These are phyloP conservation scores for Meloidogyne exigua DNA, from an alignment of 1,140 invertebrate genomes.

Conservation along the genomic window DNA sequence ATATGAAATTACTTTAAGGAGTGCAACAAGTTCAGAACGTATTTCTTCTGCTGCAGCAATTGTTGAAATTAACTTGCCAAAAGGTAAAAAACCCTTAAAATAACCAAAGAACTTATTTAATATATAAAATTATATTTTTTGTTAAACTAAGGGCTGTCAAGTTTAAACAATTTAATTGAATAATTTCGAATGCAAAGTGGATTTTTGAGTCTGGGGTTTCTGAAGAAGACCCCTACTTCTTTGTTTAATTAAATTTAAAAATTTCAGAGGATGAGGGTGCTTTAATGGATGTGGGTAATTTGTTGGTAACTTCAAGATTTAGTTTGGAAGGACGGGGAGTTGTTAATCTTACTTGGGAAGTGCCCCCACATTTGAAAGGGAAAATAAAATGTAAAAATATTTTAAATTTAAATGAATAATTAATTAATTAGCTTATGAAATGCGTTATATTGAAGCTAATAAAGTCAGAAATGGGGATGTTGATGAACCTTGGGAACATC, in stretches of 20 bases:
- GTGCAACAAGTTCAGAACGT: conserved; percentile 41
- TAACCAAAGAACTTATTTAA: no score
- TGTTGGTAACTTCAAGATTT: conserved; percentile 58
- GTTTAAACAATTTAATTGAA: no score
- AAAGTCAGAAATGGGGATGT: not conserved
- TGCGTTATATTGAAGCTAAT: conserved; percentile 16
- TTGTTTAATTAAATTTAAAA: no score
- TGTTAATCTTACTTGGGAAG: conserved; percentile 63
- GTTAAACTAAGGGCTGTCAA: no score
- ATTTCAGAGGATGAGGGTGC: conserved; percentile 46
- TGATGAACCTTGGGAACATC: conserved; percentile 43
- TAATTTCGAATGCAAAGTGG: no score
- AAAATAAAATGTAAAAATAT: conserved; percentile 47
- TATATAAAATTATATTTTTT: no score
- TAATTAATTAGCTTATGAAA: conserved; percentile 41
- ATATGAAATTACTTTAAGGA: conserved; percentile 62
- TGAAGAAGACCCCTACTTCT: no score
- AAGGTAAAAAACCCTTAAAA: conserved; percentile 40
- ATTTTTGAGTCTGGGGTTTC: no score
- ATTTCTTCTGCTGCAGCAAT: conserved; percentile 60
- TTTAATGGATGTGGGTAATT: conserved; percentile 61
- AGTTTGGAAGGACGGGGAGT: conserved; percentile 48
- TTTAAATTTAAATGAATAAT: conserved; percentile 40
- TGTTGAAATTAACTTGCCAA: conserved; percentile 61
- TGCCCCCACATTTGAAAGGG: conserved; percentile 44